phyloP scores from a whole-genome alignment of 2,888 invertebrate genomes.

The Diadegma fenestrale region DNA sequence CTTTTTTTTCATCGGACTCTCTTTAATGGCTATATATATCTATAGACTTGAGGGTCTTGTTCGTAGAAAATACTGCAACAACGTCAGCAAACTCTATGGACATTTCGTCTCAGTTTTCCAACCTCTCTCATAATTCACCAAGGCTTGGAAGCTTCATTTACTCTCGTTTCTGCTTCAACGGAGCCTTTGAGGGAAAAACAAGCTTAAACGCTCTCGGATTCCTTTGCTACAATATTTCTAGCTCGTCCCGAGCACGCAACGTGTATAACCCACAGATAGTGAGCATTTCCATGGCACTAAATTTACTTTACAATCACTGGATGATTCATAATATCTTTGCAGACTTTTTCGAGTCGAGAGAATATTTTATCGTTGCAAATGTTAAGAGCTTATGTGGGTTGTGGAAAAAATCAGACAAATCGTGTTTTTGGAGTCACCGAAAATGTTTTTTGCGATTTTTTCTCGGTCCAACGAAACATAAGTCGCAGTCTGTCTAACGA shows the following conservation, averaged over 20 bases:
- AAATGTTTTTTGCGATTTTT: neutral
- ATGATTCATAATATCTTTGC: neutral
- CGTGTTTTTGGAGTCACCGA: too few species aligned
- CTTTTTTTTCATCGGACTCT: constrained; percentile 37
- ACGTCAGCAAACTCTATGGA: constrained; percentile 42
- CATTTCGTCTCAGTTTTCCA: constrained; percentile 1
- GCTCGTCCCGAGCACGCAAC: neutral
- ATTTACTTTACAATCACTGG: neutral
- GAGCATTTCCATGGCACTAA: neutral
- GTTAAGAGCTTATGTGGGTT: too few species aligned
- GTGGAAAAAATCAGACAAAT: too few species aligned
- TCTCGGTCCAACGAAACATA: neutral
- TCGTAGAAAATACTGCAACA: constrained; percentile 1
- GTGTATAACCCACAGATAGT: neutral
- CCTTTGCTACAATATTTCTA: constrained; percentile 28
- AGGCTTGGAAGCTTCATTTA: constrained; percentile 58
- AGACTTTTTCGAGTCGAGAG: neutral
- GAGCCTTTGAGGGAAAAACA: constrained; percentile 59
- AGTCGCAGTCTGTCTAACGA: neutral
- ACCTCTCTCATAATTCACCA: neutral
- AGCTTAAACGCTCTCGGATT: constrained; percentile 46
- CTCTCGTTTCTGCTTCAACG: constrained; percentile 56
- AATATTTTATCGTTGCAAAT: neutral
- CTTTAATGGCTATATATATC: constrained; percentile 6
- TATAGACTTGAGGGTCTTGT: constrained; percentile 22